phyloP scores from a whole-genome alignment of 30 jellyfish, hydroid and myxozoan genomes.

The Cassiopea andromeda region DNA sequence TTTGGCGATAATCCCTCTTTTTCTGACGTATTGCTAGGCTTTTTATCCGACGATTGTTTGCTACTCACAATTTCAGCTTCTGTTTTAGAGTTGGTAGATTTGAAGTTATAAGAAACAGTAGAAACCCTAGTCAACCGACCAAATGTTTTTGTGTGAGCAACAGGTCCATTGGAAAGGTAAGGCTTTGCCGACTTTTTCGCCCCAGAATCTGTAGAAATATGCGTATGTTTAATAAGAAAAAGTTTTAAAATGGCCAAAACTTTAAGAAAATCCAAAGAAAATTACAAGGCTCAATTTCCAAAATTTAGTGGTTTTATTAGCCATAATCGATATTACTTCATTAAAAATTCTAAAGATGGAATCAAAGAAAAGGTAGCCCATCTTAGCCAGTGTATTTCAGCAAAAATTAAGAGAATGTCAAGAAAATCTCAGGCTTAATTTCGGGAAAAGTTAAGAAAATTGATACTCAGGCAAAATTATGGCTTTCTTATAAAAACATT shows the following conservation, averaged over 20 bases:
- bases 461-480: too few species aligned
- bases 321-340: too few species aligned
- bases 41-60: neutral
- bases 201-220: constrained; percentile 53
- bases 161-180: constrained; percentile 66
- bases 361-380: too few species aligned
- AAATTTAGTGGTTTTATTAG: too few species aligned
- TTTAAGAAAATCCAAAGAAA: too few species aligned
- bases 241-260: neutral
- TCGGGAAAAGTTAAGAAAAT: too few species aligned
- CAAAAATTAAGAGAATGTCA: too few species aligned
- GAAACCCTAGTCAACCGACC: constrained; percentile 7
- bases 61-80: neutral
- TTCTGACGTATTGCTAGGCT: neutral
- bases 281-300: too few species aligned
- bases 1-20: neutral
- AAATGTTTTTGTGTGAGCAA: constrained; percentile 39
- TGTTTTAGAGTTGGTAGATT: neutral
- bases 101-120: neutral
- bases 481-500: too few species aligned
- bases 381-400: too few species aligned
- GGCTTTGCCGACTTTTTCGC: constrained; percentile 91
- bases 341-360: too few species aligned
- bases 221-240: neutral
- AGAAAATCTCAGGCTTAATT: too few species aligned